These are phyloP conservation scores for Cyanoramphus novaezelandiae DNA, from an alignment of 2,113 vertebrate genomes.

Conservation along the genomic window DNA sequence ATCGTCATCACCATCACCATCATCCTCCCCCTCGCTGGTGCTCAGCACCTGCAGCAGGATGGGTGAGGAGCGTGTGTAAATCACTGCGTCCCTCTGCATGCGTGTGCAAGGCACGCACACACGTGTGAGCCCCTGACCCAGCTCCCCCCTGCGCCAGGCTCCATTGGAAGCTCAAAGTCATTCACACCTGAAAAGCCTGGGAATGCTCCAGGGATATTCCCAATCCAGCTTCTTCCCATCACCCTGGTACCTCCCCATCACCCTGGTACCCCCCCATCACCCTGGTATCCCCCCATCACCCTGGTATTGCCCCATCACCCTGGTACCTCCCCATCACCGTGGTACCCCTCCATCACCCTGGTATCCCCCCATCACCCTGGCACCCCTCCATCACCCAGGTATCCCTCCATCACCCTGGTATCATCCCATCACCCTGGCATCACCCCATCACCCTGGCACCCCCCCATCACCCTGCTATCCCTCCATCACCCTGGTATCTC, in stretches of 20 bases:
- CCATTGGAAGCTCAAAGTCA: not conserved
- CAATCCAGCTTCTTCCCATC: not conserved
- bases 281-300: no score
- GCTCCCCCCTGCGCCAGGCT: not conserved
- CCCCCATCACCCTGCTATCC: no score
- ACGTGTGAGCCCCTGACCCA: not conserved
- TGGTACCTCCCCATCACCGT: no score
- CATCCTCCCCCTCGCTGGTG: not conserved
- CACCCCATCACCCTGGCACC: no score
- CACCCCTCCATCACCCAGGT: not conserved
- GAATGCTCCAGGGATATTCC: not conserved
- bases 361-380: not conserved
- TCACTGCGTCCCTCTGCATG: not conserved
- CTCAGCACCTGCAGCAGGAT: not conserved
- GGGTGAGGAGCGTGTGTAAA: not conserved
- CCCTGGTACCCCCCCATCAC: not conserved
- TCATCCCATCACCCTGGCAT: no score
- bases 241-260: not conserved
- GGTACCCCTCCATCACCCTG: no score
- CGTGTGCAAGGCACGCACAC: not conserved
- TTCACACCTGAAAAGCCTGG: not conserved
- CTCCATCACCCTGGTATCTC: no score
- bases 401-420: no score
- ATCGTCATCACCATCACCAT: accelerated
- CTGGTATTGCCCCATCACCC: no score